Percentiles rank a stretch among this genome's conserved stretches.
Conservation (phyloP, 2,113 vertebrate genomes). For the Raja brachyura region DNA sequence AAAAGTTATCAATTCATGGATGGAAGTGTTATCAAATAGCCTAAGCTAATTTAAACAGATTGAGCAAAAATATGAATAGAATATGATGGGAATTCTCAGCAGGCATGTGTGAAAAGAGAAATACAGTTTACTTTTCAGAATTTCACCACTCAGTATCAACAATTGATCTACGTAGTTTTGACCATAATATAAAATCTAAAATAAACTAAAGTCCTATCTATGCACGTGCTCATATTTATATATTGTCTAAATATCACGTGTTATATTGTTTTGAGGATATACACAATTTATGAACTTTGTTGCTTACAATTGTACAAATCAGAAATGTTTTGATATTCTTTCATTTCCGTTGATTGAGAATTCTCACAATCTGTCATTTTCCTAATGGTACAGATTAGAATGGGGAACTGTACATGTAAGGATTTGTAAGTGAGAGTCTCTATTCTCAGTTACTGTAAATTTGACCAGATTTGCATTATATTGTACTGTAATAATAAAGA, state of each 20-base stretch:
- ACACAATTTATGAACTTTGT: background rate
- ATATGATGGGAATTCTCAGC: too few species aligned
- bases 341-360: background rate
- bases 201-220: too few species aligned
- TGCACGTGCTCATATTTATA: too few species aligned
- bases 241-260: background rate
- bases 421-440: background rate
- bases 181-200: too few species aligned
- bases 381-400: background rate
- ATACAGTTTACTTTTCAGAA: too few species aligned
- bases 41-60: background rate
- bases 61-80: background rate
- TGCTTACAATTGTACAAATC: background rate
- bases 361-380: background rate
- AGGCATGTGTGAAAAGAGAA: too few species aligned
- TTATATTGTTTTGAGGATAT: background rate
- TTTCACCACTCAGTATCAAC: too few species aligned
- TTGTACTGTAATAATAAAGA: background rate
- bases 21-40: background rate
- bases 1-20: too few species aligned
- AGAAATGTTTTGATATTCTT: background rate
- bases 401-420: background rate
- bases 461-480: background rate
- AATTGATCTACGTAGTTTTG: too few species aligned
- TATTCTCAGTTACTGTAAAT: background rate